A percentile compares a stretch with the other conserved stretches of the same genome.
phyloP scores from a whole-genome alignment of 1,140 invertebrate genomes.

The Drosophila varians region DNA sequence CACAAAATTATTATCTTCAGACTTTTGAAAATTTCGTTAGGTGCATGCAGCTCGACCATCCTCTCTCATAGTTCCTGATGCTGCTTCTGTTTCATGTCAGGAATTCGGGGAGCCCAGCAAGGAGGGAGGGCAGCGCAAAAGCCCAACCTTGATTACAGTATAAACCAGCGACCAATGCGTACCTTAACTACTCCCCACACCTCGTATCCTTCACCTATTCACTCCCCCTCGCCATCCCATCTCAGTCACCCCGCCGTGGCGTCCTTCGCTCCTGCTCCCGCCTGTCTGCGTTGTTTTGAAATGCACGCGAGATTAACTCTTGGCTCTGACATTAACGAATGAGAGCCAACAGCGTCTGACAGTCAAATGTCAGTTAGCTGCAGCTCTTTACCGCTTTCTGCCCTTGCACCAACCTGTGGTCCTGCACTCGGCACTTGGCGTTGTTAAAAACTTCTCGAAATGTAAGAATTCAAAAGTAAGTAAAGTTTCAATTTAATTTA shows the following conservation, averaged over 20 bases:
- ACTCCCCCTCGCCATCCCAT: background rate
- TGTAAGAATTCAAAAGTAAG: background rate
- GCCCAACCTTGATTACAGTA: slow-evolving; percentile 69
- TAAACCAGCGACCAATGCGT: slow-evolving; percentile 60
- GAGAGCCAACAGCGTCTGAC: slow-evolving; percentile 80
- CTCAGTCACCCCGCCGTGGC: background rate
- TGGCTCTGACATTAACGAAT: slow-evolving; percentile 79
- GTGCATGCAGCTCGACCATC: slow-evolving; percentile 20
- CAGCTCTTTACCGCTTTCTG: slow-evolving; percentile 36
- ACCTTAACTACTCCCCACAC: slow-evolving; percentile 37
- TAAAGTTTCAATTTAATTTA: no score
- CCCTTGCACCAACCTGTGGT: background rate
- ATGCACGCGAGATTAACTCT: slow-evolving; percentile 81
- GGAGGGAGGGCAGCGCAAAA: slow-evolving; percentile 11
- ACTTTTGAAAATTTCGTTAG: background rate
- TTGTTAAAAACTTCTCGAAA: background rate
- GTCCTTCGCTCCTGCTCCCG: background rate
- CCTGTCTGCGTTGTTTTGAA: slow-evolving; percentile 65
- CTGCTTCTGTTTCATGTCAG: slow-evolving; percentile 29
- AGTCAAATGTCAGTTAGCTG: slow-evolving; percentile 80
- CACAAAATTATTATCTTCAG: background rate
- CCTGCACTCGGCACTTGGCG: background rate
- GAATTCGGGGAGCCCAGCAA: slow-evolving; percentile 3
- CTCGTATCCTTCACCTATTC: background rate
- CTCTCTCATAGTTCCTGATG: slow-evolving; percentile 32